These are phyloP conservation scores for Thecophora atra DNA, from an alignment of 2,888 invertebrate genomes.

Conservation along the genomic window DNA sequence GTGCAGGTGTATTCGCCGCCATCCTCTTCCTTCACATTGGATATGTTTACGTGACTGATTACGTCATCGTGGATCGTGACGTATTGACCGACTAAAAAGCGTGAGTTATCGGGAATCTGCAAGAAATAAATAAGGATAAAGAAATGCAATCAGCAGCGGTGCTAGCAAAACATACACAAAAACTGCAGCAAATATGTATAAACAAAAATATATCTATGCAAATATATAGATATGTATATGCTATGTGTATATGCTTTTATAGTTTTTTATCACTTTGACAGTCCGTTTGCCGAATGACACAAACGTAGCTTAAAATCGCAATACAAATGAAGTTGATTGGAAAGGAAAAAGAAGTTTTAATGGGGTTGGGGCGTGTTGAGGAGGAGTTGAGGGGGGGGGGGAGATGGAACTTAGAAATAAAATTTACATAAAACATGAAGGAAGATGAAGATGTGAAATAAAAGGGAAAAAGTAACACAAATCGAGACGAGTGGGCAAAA, in stretches of 20 bases:
- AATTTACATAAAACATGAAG: background rate
- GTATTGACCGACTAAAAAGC: constrained; percentile 90
- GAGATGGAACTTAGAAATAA: background rate
- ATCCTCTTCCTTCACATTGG: constrained; percentile 86
- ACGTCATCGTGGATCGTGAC: constrained; percentile 92
- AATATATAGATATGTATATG: too few relatives aligned
- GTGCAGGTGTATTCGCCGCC: constrained; percentile 90
- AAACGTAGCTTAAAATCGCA: constrained; percentile 15
- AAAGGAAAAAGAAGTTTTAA: constrained; percentile 50
- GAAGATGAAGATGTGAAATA: background rate
- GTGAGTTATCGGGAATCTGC: constrained; percentile 68
- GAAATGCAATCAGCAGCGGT: constrained; percentile 10
- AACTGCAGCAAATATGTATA: background rate
- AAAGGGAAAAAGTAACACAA: background rate
- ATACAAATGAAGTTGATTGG: constrained; percentile 58
- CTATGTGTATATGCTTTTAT: too few relatives aligned
- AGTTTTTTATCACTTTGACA: too few relatives aligned
- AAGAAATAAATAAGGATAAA: background rate
- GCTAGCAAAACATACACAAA: background rate
- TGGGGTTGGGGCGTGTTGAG: too few relatives aligned
- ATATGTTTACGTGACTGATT: constrained; percentile 91
- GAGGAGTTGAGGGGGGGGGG: constrained; percentile 41
- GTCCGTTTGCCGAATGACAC: background rate
- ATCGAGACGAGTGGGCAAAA: background rate
- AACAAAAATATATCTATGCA: background rate